These are phyloP conservation scores for Pelagia noctiluca DNA, from an alignment of 30 jellyfish, hydroid and myxozoan genomes.

Conservation along the genomic window DNA sequence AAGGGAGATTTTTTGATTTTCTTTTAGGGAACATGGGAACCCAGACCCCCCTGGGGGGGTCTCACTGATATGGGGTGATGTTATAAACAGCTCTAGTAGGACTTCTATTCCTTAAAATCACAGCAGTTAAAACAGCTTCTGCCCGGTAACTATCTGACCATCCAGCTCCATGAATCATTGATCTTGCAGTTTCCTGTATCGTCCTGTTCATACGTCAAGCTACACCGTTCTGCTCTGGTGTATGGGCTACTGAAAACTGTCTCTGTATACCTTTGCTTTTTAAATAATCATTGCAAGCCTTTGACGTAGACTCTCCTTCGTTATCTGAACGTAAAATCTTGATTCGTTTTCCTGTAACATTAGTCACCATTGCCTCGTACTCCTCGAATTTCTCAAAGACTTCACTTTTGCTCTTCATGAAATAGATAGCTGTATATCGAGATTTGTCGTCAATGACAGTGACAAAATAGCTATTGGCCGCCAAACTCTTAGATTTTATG, in stretches of 20 bases:
- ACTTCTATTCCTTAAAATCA: constrained; percentile 4
- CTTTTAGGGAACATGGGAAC: no score
- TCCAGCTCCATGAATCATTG: constrained; percentile 20
- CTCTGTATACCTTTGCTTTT: neutral
- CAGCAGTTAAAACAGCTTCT: constrained; percentile 41
- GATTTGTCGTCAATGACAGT: constrained; percentile 39
- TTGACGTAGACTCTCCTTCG: constrained; percentile 26
- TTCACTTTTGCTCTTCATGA: constrained; percentile 40
- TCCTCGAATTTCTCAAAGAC: constrained; percentile 23
- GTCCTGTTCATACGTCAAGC: constrained; percentile 27
- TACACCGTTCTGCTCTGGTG: constrained; percentile 43
- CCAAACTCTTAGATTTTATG: constrained; percentile 13
- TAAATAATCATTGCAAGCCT: neutral
- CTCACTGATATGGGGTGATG: constrained; percentile 4
- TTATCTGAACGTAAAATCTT: constrained; percentile 10
- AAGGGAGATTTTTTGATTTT: no score
- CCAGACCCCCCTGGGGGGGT: no score
- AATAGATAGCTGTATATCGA: constrained; percentile 24
- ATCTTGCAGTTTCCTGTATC: constrained; percentile 9
- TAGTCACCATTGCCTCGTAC: constrained; percentile 12
- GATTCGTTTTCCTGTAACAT: neutral
- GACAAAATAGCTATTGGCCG: constrained; percentile 25
- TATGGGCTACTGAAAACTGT: constrained; percentile 2
- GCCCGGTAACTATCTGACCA: constrained; percentile 22
- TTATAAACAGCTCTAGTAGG: constrained; percentile 5